Evolutionary conservation across 2,113 vertebrate genomes (phyloP), one percentile per base, ranked within the genome.

Genomic region (Semicossyphus pulcher): DNA sequence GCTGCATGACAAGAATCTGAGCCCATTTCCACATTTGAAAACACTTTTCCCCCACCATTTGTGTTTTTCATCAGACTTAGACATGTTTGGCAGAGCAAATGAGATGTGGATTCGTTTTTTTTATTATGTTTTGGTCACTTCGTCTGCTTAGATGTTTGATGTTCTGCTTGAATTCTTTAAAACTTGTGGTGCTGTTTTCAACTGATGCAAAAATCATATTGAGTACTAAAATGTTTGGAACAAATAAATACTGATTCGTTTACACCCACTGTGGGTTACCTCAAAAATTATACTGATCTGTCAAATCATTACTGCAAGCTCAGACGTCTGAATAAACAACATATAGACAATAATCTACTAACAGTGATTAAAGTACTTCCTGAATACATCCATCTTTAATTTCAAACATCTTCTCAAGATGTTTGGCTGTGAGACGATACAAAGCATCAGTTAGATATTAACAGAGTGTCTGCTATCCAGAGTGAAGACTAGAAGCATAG

Each of bases 231-330:
- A 29, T 11, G 10, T 68, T 68, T 80, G 7, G 60, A 83, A 80
- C 15, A 83, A 80, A 83, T 44, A 66, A 77, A 82, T 60, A 52
- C 4, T 3, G 61, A 44, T 69, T 61, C 0, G 69, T 81, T 72
- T 36, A 60, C 51, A 68, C 44, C 36, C 34, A 45, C 7, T 60
- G 45, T 39, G 20, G n/a, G n/a, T 67, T 85, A 73, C 42, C 61
- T 67, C 11, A 23, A 32, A 69, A 39, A 62, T n/a, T n/a, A 44
- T 54, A 44, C 28, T 12, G 14, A 44, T 48, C 49, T 72, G 53
- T 73, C 72, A 77, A 53, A 39, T 14, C 4, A 14, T 48, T 44
- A 48, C 20, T 61, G 28, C 15, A 42, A 44, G 20, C 16, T 57
- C 44, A 58, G 26, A 28, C 7, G 58, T 75, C 52, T 34, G 34